These are phyloP conservation scores for Camponotus vicinus DNA, from an alignment of 1,140 invertebrate species.

Conservation along the genomic window DNA sequence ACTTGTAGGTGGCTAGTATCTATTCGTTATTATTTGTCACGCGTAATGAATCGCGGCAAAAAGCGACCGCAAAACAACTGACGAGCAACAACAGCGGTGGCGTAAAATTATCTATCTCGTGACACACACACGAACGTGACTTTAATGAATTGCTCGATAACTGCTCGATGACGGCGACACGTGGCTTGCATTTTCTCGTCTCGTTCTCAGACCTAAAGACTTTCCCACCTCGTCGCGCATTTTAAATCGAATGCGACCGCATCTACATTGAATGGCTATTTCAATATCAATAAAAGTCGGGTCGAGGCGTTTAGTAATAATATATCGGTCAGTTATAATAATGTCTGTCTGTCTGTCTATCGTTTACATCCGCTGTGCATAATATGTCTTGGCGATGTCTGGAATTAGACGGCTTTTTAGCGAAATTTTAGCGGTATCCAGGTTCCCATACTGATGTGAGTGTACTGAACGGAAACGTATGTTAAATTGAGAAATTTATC, in stretches of 20 bases:
- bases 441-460: neutral
- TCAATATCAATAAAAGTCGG: neutral
- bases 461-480: neutral
- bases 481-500: neutral
- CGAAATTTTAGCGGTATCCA: neutral
- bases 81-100: neutral
- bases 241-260: neutral
- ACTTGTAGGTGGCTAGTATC: neutral
- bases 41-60: neutral
- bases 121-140: neutral
- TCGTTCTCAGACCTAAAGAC: neutral
- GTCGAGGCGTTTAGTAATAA: neutral
- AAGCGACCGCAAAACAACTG: constrained; percentile 11
- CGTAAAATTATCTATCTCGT: constrained; percentile 9
- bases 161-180: neutral
- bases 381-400: neutral
- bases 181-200: neutral
- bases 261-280: constrained; percentile 36
- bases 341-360: neutral
- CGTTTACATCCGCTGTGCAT: neutral
- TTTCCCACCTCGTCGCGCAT: neutral
- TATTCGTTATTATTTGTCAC: constrained; percentile 16
- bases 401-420: neutral
- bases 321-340: neutral
- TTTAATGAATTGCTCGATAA: constrained; percentile 35